Conservation (phyloP, 2,888 invertebrate species). For the Drepanosiphum platanoidis region DNA sequence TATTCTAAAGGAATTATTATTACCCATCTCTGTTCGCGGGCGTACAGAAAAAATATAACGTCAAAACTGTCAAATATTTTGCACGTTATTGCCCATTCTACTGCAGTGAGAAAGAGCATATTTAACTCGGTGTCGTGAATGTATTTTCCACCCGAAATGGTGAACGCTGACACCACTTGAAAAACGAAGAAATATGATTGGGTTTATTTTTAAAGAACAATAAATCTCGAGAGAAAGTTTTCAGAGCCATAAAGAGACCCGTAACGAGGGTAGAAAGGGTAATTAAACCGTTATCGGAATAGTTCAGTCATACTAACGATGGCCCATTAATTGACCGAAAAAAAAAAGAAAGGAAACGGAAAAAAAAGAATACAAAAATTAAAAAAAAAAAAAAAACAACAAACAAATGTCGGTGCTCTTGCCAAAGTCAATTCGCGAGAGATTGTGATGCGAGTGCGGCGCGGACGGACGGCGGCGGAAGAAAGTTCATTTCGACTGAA, state of each 20-base stretch:
- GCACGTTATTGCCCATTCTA: conserved; percentile 17
- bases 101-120: conserved; percentile 11
- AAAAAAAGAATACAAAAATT: neutral
- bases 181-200: conserved; percentile 53
- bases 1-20: conserved; percentile 16
- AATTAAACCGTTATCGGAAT: conserved; percentile 62
- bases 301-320: conserved; percentile 57
- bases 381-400: neutral
- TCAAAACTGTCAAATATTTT: conserved; percentile 45
- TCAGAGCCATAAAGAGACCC: conserved; percentile 35
- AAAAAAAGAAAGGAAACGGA: conserved; percentile 6
- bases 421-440: conserved; percentile 4
- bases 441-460: conserved; percentile 2
- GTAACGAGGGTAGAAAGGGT: conserved; percentile 31
- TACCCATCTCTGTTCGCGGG: neutral
- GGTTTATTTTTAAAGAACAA: conserved; percentile 42
- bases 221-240: conserved; percentile 38
- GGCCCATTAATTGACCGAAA: conserved; percentile 47
- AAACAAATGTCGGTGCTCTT: conserved; percentile 27
- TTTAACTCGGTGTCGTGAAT: conserved; percentile 34
- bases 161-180: neutral
- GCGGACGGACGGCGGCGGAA: neutral
- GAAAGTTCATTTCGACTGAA: conserved; percentile 41
- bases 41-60: conserved; percentile 24
- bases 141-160: conserved; percentile 20